Evolutionary conservation across 2,888 invertebrate genomes (phyloP).

Genomic region (Drosophila niveifrons): DNA sequence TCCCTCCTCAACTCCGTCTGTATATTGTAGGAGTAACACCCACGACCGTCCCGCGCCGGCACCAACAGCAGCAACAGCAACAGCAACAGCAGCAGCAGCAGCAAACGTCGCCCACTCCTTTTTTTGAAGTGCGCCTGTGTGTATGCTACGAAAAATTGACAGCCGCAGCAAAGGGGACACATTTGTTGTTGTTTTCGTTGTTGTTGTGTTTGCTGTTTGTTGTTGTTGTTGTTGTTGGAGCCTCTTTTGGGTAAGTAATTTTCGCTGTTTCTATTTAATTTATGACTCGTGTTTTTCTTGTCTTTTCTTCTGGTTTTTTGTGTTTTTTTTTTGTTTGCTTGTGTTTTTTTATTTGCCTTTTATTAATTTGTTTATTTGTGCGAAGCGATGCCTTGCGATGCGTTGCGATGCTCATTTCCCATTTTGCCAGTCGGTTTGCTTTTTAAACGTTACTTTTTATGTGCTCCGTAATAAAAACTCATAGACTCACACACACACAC

Average conservation of each 20-base stretch:
- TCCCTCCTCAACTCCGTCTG: background rate
- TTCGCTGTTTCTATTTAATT: conserved; percentile 80
- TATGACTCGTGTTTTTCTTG: conserved; percentile 75
- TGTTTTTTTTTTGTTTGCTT: conserved; percentile 60
- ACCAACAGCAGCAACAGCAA: background rate
- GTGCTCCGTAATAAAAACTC: conserved; percentile 60
- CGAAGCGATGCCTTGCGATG: conserved; percentile 43
- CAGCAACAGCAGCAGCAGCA: background rate
- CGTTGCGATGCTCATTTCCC: conserved; percentile 55
- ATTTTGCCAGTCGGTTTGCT: conserved; percentile 33
- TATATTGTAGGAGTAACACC: background rate
- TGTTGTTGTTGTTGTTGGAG: conserved; percentile 18
- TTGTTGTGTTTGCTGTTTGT: conserved; percentile 18
- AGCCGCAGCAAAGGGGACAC: conserved; percentile 69
- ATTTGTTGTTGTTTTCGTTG: conserved; percentile 46
- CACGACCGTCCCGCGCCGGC: background rate
- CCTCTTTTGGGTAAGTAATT: conserved; percentile 71
- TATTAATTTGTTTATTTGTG: conserved; percentile 80
- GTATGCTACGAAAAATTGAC: conserved; percentile 78
- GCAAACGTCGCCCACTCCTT: conserved; percentile 36
- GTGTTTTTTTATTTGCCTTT: conserved; percentile 67
- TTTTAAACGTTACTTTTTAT: conserved; percentile 63
- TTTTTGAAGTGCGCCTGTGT: conserved; percentile 64
- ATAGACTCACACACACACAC: conserved; percentile 27
- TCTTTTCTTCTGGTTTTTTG: conserved; percentile 47